Evolutionary conservation across 64 coral and sea anemone genomes (phyloP).

Genomic region (Dendrophyllia cribrosa): DNA sequence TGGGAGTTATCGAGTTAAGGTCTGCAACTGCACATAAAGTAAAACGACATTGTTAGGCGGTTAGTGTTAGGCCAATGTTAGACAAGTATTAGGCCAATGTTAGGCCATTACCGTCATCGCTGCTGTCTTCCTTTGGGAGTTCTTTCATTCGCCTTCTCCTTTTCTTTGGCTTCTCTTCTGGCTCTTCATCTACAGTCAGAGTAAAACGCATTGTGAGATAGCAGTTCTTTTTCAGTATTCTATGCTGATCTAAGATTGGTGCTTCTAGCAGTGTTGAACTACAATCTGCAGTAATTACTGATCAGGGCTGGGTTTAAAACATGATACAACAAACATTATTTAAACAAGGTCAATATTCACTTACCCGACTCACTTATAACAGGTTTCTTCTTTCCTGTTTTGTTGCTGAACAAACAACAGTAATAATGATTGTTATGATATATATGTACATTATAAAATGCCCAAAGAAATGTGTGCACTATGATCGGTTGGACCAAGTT

Average conservation of each 20-base stretch:
- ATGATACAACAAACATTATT: not conserved
- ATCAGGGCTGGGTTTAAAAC: too few relatives aligned
- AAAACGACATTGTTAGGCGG: not conserved
- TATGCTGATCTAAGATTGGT: not conserved
- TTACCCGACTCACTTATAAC: constrained; percentile 4
- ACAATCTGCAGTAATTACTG: too few relatives aligned
- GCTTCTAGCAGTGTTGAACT: too few relatives aligned
- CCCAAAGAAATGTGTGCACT: too few relatives aligned
- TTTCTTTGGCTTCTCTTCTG: constrained; percentile 58
- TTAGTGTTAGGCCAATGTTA: not conserved
- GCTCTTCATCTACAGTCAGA: constrained; percentile 45
- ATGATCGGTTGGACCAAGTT: too few relatives aligned
- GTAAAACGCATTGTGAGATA: not conserved
- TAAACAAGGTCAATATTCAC: not conserved
- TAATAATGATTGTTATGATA: not conserved
- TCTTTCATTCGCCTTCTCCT: constrained; percentile 84
- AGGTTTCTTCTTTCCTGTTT: constrained; percentile 38
- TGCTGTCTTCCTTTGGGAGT: constrained; percentile 69
- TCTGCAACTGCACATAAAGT: too few relatives aligned
- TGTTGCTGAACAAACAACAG: not conserved
- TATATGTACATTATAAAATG: too few relatives aligned
- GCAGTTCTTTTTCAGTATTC: too few relatives aligned
- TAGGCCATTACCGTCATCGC: constrained; percentile 49
- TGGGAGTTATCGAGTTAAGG: too few relatives aligned
- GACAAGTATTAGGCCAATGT: not conserved